Conservation (phyloP, 1,140 invertebrate species). For the Bacillus rossius region DNA sequence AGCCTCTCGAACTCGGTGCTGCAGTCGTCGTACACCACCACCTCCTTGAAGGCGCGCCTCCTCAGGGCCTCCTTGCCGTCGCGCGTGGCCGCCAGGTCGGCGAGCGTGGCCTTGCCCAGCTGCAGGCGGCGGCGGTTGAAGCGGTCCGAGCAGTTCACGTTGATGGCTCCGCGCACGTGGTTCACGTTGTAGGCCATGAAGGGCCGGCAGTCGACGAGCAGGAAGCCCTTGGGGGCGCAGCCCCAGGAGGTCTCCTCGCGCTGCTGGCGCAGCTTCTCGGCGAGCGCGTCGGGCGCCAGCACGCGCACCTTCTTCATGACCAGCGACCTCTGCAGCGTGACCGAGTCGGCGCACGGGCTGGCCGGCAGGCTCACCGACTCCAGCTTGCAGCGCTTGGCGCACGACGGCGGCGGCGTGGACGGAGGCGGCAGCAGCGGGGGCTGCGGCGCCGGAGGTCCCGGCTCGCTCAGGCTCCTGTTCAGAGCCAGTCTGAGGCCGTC, state of each 20-base stretch:
- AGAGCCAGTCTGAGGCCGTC: conserved; percentile 53
- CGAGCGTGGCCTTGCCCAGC: conserved; percentile 57
- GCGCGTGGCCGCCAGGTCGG: conserved; percentile 57
- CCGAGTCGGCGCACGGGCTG: conserved; percentile 51
- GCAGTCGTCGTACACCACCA: conserved; percentile 65
- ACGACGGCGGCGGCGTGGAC: conserved; percentile 20
- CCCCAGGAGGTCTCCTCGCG: conserved; percentile 32
- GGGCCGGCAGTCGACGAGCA: conserved; percentile 65
- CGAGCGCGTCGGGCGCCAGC: conserved; percentile 33
- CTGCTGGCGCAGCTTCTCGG: conserved; percentile 19
- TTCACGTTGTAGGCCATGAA: conserved; percentile 66
- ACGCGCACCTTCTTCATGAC: conserved; percentile 38
- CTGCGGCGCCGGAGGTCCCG: conserved; percentile 42
- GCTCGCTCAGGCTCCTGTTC: conserved; percentile 55
- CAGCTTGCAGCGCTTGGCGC: conserved; percentile 49
- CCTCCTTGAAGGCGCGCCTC: conserved; percentile 50
- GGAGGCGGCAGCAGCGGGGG: conserved; percentile 22
- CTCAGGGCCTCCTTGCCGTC: conserved; percentile 59
- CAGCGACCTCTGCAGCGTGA: conserved; percentile 47
- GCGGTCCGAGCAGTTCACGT: conserved; percentile 69
- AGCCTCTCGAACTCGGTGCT: conserved; percentile 54
- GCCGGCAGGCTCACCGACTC: conserved; percentile 50
- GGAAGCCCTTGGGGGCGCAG: conserved; percentile 34
- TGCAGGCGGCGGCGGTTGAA: conserved; percentile 64
- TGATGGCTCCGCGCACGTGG: conserved; percentile 66